Evolutionary conservation across 2,888 invertebrate species (phyloP), one percentile per base, ranked within the genome.

Genomic region (Adelphocoris suturalis): DNA sequence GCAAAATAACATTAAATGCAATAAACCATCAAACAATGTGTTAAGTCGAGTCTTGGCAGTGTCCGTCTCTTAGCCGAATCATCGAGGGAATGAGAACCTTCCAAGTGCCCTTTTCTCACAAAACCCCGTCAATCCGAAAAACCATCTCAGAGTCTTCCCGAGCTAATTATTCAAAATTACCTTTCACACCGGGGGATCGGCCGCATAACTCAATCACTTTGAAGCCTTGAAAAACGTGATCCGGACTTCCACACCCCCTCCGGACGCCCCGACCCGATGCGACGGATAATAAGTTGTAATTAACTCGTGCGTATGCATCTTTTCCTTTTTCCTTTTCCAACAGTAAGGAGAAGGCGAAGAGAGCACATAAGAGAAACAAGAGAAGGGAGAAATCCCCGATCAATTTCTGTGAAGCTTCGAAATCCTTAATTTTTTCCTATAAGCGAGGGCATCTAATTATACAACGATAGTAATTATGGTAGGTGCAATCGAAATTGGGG

Each of bases 101-200:
- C 52, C 0, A 19, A 23, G 23, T 23, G 14, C 23, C 23, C 55
- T 16, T 19, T 52, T 82, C 55, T 82, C 82, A 82, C 82, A 82
- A 82, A 81, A 52, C 19, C 9, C n/a, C 82, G 52, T 78, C 78
- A 28, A 46, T 78, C 19, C 78, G 37, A 78, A 28, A 75, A 75
- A 28, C 23, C 75, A 75, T 75, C 82, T 52, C 48, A 52, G 52
- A 11, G 16, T 52, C 82, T 46, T 48, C 1, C 55, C 23, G 85
- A 85, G 85, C 85, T 85, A 85, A 85, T 85, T 85, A 85, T 85
- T 85, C 85, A 27, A 85, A 85, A 85, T 85, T 85, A 28, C 85
- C 85, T 85, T 85, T 85, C 85, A 85, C 85, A 85, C 85, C 85
- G 55, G 85, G 85, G 85, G 85, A 61, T 85, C 85, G 13, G 82